Percentiles rank a stretch among this genome's conserved stretches.
phyloP scores from a whole-genome alignment of 2,888 invertebrate species.

The Amorpha juglandis region DNA sequence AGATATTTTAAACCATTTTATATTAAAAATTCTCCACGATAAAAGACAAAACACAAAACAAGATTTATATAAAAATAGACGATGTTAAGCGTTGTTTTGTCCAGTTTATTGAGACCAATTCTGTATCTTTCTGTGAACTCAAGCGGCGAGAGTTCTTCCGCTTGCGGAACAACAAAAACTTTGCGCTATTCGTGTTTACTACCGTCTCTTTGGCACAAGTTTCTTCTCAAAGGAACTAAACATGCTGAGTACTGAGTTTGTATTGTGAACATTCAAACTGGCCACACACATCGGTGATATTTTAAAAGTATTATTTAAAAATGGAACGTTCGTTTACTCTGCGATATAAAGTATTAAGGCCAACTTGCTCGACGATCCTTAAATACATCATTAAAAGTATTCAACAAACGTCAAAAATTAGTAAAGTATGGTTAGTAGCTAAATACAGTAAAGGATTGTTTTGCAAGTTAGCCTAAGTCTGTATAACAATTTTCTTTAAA shows the following conservation, averaged over 20 bases:
- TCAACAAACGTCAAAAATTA: no score
- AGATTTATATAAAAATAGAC: neutral
- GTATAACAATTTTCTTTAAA: constrained; percentile 43
- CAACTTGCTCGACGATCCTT: no score
- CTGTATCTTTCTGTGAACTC: constrained; percentile 4
- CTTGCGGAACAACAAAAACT: constrained; percentile 20
- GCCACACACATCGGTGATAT: neutral
- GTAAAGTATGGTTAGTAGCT: no score
- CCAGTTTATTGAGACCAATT: neutral
- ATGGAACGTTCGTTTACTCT: neutral
- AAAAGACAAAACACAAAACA: no score
- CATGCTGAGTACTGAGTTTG: neutral
- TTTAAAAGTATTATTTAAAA: neutral
- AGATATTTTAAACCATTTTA: no score
- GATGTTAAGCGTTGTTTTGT: neutral
- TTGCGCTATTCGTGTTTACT: constrained; percentile 19
- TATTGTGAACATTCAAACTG: neutral
- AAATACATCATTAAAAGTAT: no score
- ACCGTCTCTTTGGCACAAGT: neutral
- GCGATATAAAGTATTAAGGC: neutral
- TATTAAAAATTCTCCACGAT: no score
- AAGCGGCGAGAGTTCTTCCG: constrained; percentile 10
- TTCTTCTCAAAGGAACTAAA: constrained; percentile 14
- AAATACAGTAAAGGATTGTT: no score
- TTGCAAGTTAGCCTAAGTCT: no score